Evolutionary conservation across 2,113 vertebrate genomes (phyloP).

Genomic region (Pygoscelis adeliae): DNA sequence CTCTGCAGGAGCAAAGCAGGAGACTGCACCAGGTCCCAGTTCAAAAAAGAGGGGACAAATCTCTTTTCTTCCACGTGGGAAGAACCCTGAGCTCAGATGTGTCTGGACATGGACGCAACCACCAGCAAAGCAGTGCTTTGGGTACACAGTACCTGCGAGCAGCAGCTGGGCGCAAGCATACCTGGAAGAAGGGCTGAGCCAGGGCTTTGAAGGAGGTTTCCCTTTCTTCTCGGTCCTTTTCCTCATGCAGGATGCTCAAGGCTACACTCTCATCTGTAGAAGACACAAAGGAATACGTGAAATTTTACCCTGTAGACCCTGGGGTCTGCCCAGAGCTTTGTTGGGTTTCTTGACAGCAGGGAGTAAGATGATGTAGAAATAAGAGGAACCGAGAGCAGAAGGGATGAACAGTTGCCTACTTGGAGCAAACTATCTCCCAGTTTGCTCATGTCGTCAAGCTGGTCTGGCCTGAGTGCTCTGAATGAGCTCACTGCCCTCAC

Average conservation of each 20-base stretch:
- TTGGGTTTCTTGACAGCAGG: background rate
- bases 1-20: background rate
- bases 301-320: background rate
- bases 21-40: no score
- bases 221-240: background rate
- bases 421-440: background rate
- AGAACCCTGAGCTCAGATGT: background rate
- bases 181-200: background rate
- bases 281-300: background rate
- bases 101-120: rapidly evolving
- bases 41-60: background rate
- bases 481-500: background rate
- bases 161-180: background rate
- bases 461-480: background rate
- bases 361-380: background rate
- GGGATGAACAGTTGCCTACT: background rate
- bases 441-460: background rate
- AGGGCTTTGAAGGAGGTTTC: background rate
- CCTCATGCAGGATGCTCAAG: background rate
- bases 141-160: rapidly evolving
- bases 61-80: background rate
- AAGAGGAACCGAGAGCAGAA: background rate
- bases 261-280: background rate
- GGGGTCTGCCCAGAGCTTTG: background rate
- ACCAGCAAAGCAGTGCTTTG: background rate